These are phyloP conservation scores for Micronycteris hirsuta DNA, from an alignment of 2,113 vertebrate genomes.

Conservation along the genomic window DNA sequence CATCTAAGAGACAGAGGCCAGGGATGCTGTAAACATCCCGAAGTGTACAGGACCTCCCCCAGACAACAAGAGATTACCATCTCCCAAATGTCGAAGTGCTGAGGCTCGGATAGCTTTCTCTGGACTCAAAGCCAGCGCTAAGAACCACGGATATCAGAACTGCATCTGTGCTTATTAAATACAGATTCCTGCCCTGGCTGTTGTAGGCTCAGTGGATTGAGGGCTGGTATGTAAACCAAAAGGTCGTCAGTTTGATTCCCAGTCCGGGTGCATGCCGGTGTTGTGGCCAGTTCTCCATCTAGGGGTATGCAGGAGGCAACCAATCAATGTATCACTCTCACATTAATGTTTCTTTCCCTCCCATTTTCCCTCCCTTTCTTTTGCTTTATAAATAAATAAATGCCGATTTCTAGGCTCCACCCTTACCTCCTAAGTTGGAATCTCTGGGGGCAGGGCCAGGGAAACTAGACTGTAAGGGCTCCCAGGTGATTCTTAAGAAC, in stretches of 20 bases:
- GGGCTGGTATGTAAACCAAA: too few species aligned
- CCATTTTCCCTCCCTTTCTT: too few species aligned
- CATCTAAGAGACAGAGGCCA: not conserved
- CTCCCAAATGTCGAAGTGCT: not conserved
- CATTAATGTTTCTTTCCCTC: too few species aligned
- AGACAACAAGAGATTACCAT: not conserved
- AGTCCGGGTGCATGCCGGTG: too few species aligned
- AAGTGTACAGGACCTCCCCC: not conserved
- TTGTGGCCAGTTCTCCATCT: too few species aligned
- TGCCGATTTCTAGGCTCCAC: not conserved
- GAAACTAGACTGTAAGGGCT: not conserved
- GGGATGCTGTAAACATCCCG: not conserved
- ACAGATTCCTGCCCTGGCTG: not conserved
- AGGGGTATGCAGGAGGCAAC: too few species aligned
- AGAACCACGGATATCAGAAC: not conserved
- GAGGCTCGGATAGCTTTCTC: not conserved
- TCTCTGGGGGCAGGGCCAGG: not conserved
- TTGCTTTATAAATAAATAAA: too few species aligned
- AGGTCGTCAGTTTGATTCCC: too few species aligned
- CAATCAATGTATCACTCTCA: too few species aligned
- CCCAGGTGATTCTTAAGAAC: not conserved
- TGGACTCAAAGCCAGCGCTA: not conserved
- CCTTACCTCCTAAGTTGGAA: not conserved
- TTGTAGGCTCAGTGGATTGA: too few species aligned
- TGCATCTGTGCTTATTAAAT: not conserved